Evolutionary conservation across 1,140 invertebrate species (phyloP), one percentile per base, ranked within the genome.

Genomic region (Drusus annulatus): DNA sequence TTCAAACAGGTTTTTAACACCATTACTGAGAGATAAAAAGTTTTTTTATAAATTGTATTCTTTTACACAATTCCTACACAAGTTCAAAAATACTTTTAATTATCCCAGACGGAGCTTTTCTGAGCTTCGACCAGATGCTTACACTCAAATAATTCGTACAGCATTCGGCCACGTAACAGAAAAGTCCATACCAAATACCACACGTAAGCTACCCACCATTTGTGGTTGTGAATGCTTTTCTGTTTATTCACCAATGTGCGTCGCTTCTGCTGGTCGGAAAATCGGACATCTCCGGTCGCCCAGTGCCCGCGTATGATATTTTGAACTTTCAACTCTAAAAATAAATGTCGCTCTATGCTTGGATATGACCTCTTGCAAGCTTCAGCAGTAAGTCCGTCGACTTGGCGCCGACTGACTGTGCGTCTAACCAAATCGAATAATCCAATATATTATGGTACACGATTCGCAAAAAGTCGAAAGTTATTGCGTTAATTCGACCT

Each of bases 251-350:
- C 19, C 3, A 19, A 23, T 17, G 56, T 23, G 56, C 2, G 23
- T 23, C 17, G 56, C 56, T 60, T 13, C 16, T 60, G 15, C 23
- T 60, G 28, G 28, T 13, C 23, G 62, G 62, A 65, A 65, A 10
- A 65, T 65, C 62, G 16, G 62, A 65, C 62, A 28, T 65, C 56
- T 19, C 17, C 7, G 28, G 13, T 69, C 68, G 68, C 51, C 71
- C 36, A 21, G 52, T 75, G 52, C 50, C 50, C 45, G 15, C 7
- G 71, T 58, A 75, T 75, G 71, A 75, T 83, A 83, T 83, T 83
- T 83, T 83, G 81, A 83, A 83, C 81, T 83, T 83, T 83, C 81
- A 83, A 83, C 81, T 83, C 81, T 83, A 83, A 83, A 83, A 83
- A 83, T 83, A 83, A 83, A 83, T 83, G 81, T 83, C 81, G 81